These are phyloP conservation scores for Mystacides longicornis DNA, from an alignment of 2,888 invertebrate genomes.

Conservation along the genomic window DNA sequence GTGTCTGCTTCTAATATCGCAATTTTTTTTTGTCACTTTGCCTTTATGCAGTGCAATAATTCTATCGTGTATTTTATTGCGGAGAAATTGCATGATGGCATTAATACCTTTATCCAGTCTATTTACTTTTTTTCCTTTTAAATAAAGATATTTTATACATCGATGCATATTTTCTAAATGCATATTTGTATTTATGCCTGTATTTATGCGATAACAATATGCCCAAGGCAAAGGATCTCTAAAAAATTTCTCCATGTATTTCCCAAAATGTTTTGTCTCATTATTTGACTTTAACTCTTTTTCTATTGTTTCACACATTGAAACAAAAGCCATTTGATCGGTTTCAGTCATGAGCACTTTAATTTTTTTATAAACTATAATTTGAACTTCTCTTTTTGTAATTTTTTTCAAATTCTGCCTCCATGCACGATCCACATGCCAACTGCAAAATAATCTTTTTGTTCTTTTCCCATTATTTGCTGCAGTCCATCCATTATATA, in stretches of 20 bases:
- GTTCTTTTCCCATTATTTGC: conserved; percentile 1
- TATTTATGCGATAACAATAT: conserved; percentile 22
- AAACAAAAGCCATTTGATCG: background rate
- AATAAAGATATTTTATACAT: conserved; percentile 24
- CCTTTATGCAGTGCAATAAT: conserved; percentile 16
- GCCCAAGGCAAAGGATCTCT: conserved; percentile 19
- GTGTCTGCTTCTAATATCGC: conserved; percentile 1
- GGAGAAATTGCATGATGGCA: conserved; percentile 22
- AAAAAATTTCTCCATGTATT: conserved; percentile 19
- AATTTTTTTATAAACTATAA: background rate
- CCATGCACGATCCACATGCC: conserved; percentile 1
- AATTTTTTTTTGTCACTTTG: background rate
- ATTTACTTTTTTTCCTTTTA: conserved; percentile 26
- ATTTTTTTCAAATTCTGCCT: background rate
- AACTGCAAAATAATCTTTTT: conserved; percentile 4
- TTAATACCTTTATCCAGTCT: conserved; percentile 22
- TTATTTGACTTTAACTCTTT: background rate
- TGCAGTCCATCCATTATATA: conserved; percentile 1
- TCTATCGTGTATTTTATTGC: conserved; percentile 21
- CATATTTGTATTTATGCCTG: conserved; percentile 27
- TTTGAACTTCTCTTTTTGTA: background rate
- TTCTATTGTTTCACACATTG: background rate
- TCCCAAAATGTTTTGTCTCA: conserved; percentile 10
- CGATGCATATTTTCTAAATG: conserved; percentile 26
- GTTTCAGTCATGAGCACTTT: background rate